phyloP scores from a whole-genome alignment of 2,113 vertebrate species.

The Pelvicachromis taeniatus region DNA sequence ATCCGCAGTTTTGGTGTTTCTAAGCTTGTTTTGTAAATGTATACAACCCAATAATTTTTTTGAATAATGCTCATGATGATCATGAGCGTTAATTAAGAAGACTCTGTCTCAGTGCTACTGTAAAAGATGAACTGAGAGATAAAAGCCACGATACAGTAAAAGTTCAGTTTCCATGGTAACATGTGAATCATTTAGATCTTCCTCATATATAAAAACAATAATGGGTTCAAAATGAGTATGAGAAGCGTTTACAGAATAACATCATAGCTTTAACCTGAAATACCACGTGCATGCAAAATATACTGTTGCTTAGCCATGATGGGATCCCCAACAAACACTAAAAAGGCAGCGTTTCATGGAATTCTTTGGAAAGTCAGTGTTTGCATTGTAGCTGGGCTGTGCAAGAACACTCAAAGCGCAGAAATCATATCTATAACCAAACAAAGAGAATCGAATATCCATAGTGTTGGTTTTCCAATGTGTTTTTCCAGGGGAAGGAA shows the following conservation, averaged over 20 bases:
- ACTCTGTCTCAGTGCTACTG: background rate
- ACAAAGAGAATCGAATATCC: slow-evolving; percentile 12
- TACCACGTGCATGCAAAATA: background rate
- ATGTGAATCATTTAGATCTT: background rate
- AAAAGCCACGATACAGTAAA: background rate
- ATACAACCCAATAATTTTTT: too few species aligned
- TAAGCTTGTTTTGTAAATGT: background rate
- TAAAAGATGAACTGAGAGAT: background rate
- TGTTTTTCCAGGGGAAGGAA: slow-evolving; percentile 80
- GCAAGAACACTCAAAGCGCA: background rate
- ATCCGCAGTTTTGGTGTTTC: background rate
- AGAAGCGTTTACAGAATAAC: background rate
- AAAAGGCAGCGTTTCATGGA: background rate
- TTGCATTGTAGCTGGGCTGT: background rate
- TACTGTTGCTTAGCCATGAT: background rate
- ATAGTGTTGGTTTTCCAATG: slow-evolving; percentile 2
- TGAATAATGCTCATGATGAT: background rate
- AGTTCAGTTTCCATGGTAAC: slow-evolving; percentile 34
- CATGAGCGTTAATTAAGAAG: background rate
- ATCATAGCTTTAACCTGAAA: background rate
- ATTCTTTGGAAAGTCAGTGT: background rate
- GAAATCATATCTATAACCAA: slow-evolving; percentile 3
- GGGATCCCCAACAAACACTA: background rate
- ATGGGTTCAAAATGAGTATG: background rate
- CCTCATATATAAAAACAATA: background rate